Evolutionary conservation across 2,888 invertebrate species (phyloP).

Genomic region (Eupithecia vulgata): DNA sequence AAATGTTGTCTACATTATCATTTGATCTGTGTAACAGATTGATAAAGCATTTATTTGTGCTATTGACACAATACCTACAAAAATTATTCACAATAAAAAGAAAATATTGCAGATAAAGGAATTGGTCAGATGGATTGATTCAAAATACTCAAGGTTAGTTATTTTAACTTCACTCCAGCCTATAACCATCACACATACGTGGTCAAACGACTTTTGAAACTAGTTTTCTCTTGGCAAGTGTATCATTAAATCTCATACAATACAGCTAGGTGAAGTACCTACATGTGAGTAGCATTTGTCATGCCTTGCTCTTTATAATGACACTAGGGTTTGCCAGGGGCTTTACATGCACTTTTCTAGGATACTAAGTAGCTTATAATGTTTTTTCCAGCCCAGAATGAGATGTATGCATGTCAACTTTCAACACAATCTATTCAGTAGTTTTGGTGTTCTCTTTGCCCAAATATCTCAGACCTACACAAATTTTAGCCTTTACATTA

Average conservation of each 20-base stretch:
- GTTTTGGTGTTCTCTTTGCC: not conserved
- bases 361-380: not conserved
- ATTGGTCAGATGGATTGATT: not conserved
- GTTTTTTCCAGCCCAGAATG: not conserved
- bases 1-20: too few relatives aligned
- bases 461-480: not conserved
- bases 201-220: constrained; percentile 29
- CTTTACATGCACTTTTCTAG: too few relatives aligned
- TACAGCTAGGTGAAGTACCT: constrained; percentile 6
- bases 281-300: not conserved
- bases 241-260: constrained; percentile 20
- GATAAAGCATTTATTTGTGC: too few relatives aligned
- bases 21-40: too few relatives aligned
- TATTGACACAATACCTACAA: too few relatives aligned
- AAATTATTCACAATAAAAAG: not conserved
- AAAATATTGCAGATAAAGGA: not conserved
- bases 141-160: not conserved
- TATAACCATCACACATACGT: constrained; percentile 7
- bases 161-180: not conserved
- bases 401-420: not conserved
- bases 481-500: not conserved
- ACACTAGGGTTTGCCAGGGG: too few relatives aligned
- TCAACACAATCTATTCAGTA: not conserved
- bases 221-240: constrained; percentile 25
- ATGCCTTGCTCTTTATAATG: not conserved